These are phyloP conservation scores for Heliopora coerulea DNA, from an alignment of 92 coral and sea anemone species.

Conservation along the genomic window DNA sequence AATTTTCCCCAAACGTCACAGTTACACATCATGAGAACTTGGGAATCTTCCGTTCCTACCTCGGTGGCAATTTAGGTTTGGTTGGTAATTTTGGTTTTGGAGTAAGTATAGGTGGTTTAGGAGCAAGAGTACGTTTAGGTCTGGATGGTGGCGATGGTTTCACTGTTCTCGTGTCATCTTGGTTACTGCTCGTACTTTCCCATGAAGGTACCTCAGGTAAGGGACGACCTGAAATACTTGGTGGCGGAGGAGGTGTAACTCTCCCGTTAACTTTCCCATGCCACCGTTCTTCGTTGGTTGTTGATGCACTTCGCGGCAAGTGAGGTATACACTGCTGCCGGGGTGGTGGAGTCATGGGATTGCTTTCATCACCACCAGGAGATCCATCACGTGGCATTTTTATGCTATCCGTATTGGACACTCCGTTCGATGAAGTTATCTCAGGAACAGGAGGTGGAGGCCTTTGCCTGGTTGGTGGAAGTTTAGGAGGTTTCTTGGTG, in stretches of 20 bases:
- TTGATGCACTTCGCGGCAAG: not conserved
- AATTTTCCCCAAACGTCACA: too few relatives aligned
- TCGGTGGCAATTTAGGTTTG: slow-evolving; percentile 67
- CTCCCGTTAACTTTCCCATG: not conserved
- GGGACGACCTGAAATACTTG: slow-evolving; percentile 4
- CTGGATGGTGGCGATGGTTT: not conserved
- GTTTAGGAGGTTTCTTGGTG: not conserved
- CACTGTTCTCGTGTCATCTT: not conserved
- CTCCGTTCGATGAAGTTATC: not conserved
- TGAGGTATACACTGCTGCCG: slow-evolving; percentile 9
- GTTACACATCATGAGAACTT: too few relatives aligned
- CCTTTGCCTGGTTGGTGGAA: slow-evolving; percentile 50
- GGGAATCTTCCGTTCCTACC: too few relatives aligned
- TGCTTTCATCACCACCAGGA: not conserved
- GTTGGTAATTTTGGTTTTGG: slow-evolving; percentile 71
- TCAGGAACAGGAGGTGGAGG: slow-evolving; percentile 54
- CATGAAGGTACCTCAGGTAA: slow-evolving; percentile 21
- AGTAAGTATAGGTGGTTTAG: slow-evolving; percentile 43
- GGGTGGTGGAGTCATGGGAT: not conserved
- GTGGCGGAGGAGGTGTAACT: slow-evolving; percentile 9
- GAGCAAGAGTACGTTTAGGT: slow-evolving; percentile 13
- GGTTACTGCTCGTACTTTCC: not conserved
- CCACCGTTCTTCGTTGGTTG: not conserved
- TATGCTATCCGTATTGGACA: not conserved
- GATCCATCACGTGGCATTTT: not conserved